phyloP scores from a whole-genome alignment of 2,113 vertebrate genomes.

The Lepus europaeus region DNA sequence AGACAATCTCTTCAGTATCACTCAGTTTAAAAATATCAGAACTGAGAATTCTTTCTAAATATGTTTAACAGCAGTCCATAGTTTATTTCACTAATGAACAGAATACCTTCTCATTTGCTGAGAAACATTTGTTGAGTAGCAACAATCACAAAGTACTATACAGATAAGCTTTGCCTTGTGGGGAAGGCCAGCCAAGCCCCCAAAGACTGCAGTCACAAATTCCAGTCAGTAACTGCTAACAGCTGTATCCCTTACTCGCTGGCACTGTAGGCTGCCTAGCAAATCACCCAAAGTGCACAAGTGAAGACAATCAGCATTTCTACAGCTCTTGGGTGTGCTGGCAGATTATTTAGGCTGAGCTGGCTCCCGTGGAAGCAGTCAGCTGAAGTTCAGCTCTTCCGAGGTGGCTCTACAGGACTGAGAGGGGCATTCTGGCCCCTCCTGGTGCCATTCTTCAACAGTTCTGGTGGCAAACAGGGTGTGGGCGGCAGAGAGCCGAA shows the following conservation, averaged over 20 bases:
- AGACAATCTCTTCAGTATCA: background rate
- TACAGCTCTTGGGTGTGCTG: background rate
- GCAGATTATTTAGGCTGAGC: background rate
- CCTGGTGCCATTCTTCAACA: rapidly evolving
- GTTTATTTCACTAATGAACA: background rate
- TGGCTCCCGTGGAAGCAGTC: background rate
- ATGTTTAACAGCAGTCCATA: background rate
- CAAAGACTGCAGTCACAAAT: background rate
- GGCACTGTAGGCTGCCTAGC: background rate
- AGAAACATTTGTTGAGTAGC: background rate
- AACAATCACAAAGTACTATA: background rate
- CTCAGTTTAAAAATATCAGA: background rate
- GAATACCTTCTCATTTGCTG: background rate
- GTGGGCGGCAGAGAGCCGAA: background rate
- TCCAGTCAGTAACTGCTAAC: background rate
- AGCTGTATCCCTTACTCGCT: background rate
- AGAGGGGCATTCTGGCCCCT: background rate
- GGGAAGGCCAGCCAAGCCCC: background rate
- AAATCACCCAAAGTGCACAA: background rate
- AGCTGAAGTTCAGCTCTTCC: background rate
- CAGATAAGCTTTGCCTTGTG: background rate
- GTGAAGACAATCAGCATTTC: background rate
- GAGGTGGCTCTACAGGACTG: background rate
- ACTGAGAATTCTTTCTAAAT: slow-evolving; percentile 14
- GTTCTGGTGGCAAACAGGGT: background rate